phyloP scores from a whole-genome alignment of 2,113 vertebrate species.

The Esox niger region DNA sequence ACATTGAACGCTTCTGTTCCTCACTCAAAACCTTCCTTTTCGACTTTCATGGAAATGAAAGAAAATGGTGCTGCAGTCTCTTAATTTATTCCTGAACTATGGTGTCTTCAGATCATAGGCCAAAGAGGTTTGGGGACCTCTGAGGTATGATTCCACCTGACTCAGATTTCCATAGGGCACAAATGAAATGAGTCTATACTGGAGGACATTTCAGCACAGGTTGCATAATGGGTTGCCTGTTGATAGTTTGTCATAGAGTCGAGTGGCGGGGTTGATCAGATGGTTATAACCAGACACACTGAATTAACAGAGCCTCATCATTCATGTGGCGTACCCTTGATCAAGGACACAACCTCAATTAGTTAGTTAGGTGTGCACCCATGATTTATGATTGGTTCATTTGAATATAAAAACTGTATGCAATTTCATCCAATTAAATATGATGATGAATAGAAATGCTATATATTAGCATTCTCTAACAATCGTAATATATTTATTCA shows the following conservation, averaged over 20 bases:
- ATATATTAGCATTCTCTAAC: conserved; percentile 33
- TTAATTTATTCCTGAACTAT: too few relatives aligned
- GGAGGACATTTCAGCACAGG: too few relatives aligned
- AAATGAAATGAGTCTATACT: too few relatives aligned
- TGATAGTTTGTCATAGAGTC: neutral
- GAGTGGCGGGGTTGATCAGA: neutral
- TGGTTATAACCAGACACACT: conserved; percentile 38
- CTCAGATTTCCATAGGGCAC: too few relatives aligned
- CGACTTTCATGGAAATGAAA: too few relatives aligned
- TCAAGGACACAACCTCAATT: conserved; percentile 57
- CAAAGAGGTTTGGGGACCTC: too few relatives aligned
- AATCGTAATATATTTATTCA: conserved; percentile 37
- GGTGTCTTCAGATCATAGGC: too few relatives aligned
- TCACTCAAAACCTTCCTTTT: too few relatives aligned
- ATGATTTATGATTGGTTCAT: conserved; percentile 57
- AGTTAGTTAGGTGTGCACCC: conserved; percentile 48
- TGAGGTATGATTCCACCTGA: too few relatives aligned
- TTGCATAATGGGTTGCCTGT: too few relatives aligned
- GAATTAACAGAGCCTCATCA: conserved; percentile 47
- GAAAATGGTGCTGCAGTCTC: too few relatives aligned
- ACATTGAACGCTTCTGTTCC: too few relatives aligned
- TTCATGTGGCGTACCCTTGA: conserved; percentile 59
- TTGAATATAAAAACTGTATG: conserved; percentile 43
- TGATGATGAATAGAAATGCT: conserved; percentile 64
- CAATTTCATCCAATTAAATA: conserved; percentile 46